Conservation (phyloP, 2,113 vertebrate species). For the Entomyzon cyanotis region DNA sequence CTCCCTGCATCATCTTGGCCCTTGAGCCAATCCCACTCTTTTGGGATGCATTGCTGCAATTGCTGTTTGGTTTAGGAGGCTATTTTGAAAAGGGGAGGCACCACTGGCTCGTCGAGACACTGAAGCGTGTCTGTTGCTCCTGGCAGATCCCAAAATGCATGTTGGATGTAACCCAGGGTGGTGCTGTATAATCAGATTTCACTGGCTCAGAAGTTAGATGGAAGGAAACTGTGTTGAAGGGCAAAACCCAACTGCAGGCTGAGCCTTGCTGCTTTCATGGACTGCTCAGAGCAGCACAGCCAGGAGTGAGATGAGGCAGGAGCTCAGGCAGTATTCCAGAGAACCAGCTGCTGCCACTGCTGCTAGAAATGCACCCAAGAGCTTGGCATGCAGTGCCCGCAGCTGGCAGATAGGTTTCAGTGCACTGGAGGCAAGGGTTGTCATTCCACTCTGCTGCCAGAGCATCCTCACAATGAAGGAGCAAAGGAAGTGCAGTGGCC, state of each 20-base stretch:
- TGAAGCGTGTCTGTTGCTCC: not conserved
- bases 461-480: not conserved
- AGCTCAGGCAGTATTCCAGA: not conserved
- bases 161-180: not conserved
- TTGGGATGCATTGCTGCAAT: not conserved
- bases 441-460: not conserved
- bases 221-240: not conserved
- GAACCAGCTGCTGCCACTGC: not conserved
- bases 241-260: not conserved
- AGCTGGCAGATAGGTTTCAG: not conserved
- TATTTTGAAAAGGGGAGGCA: not conserved
- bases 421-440: not conserved
- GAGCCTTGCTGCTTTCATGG: not conserved
- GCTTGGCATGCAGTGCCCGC: not conserved
- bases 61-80: not conserved
- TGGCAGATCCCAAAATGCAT: not conserved
- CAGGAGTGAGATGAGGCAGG: not conserved
- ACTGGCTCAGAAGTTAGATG: not conserved
- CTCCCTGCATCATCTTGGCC: not conserved
- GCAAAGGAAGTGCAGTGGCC: not conserved
- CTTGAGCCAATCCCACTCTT: not conserved
- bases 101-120: not conserved
- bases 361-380: not conserved
- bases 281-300: not conserved
- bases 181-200: not conserved